Percentiles rank a stretch among this genome's conserved stretches.
Evolutionary conservation across 2,113 vertebrate genomes (phyloP).

Genomic region (mouse (Mus musculus)): DNA sequence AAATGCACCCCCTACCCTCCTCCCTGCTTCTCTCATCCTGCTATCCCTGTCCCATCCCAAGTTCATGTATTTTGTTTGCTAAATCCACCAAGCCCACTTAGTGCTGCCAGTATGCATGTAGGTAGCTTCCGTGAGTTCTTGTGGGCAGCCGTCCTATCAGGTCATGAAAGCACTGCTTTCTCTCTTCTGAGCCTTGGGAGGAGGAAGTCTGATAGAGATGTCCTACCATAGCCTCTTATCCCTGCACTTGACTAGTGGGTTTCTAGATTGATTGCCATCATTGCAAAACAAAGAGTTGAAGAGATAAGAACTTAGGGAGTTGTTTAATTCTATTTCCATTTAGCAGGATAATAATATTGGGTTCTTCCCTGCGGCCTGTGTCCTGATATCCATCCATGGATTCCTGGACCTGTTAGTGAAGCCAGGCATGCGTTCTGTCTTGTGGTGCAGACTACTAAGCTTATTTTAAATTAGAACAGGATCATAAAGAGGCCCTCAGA

Average conservation of each 20-base stretch:
- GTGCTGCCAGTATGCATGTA: not conserved
- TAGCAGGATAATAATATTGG: not conserved
- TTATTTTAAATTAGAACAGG: conserved; percentile 29
- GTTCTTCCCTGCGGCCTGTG: not conserved
- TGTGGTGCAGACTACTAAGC: not conserved
- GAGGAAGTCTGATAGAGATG: not conserved
- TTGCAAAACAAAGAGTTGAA: not conserved
- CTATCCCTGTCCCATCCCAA: not conserved
- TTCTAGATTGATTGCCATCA: not conserved
- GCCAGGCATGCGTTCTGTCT: not conserved
- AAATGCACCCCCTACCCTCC: too few species aligned
- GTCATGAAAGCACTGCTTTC: not conserved
- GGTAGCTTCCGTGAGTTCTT: not conserved
- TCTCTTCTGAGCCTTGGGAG: not conserved
- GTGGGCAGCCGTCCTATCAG: not conserved
- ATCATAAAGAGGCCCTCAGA: conserved; percentile 2
- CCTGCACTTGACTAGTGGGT: not conserved
- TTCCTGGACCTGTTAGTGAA: not conserved
- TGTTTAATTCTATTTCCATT: not conserved
- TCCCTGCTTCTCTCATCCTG: too few species aligned
- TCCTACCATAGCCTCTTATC: not conserved
- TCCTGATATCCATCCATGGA: too few species aligned
- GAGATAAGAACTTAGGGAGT: not conserved
- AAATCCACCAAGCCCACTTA: not conserved
- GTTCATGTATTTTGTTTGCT: not conserved